Evolutionary conservation across 2,113 vertebrate species (phyloP).

Genomic region (Corapipo altera): DNA sequence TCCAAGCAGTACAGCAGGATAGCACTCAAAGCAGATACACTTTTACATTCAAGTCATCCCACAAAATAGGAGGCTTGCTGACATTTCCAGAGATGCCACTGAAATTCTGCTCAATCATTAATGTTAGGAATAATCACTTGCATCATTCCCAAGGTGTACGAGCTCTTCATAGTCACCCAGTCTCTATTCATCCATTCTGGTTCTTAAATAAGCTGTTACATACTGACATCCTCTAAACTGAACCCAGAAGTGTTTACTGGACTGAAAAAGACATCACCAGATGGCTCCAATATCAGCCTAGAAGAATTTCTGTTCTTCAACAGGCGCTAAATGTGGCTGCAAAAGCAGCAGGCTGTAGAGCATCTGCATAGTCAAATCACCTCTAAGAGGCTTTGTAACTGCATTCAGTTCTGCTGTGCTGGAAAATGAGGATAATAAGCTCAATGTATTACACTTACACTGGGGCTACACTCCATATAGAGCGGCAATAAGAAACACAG

Average conservation of each 20-base stretch:
- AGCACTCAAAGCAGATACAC: background rate
- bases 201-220: conserved; percentile 23
- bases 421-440: conserved; percentile 38
- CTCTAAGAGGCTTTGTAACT: conserved; percentile 49
- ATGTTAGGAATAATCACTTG: background rate
- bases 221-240: conserved; percentile 21
- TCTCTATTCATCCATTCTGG: background rate
- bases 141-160: background rate
- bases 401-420: background rate
- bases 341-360: conserved; percentile 42
- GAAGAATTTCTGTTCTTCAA: conserved; percentile 50
- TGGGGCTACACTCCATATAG: background rate
- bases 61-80: background rate
- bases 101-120: background rate
- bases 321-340: conserved; percentile 20
- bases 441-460: background rate
- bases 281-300: conserved; percentile 48
- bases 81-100: background rate
- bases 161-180: background rate
- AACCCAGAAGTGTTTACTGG: conserved; percentile 38
- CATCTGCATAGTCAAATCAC: conserved; percentile 37
- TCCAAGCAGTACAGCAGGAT: background rate
- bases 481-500: background rate
- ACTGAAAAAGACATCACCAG: conserved; percentile 54
- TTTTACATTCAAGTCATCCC: background rate